Evolutionary conservation across 2,888 invertebrate species (phyloP), one percentile per base, ranked within the genome.

Genomic region (Caenorhabditis sp.): DNA sequence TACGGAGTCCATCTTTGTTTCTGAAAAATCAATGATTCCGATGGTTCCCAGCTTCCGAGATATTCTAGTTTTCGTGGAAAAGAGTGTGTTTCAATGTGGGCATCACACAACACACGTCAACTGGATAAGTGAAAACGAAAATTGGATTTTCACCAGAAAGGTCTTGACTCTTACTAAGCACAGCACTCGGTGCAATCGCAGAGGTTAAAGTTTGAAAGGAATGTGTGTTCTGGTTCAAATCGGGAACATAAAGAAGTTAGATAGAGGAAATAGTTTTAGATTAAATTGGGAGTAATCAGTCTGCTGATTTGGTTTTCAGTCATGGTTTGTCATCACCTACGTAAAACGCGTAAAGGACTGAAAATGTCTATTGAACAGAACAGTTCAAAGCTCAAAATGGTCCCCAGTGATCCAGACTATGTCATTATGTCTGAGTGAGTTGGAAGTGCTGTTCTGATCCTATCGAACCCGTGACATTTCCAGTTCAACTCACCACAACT

Each of bases 1-100:
- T 80, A 80, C 18, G 64, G 71, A 1, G 64, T 47, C 82, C 82
- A 81, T 40, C 55, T 69, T 70, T 80, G 80, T 37, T 69, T 78
- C 78, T 78, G 69, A 35, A 74, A 60, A 22, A 26, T 51, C 15
- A 26, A 37, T 24, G 4, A 35, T 50, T 35, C 28, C 18, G n/a
- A 13, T n/a, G 47, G n/a, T n/a, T 32, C 2, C 40, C 6, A 40
- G 6, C 18, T 44, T 40, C 26, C 15, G 61, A 61, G 44, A 44
- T n/a, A 22, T 22, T n/a, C 15, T n/a, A 37, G 32, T 47, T 56
- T 68, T 58, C 22, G 8, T 26, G n/a, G 24, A 35, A 32, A 53
- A 24, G 32, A 32, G 32, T 32, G 32, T 55, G 35, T 65, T 50
- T 65, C 28, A 35, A 15, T 65, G 51, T 18, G 53, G 37, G 40